Evolutionary conservation across 2,797 vertebrate species (phyloP), one percentile per base, ranked within the genome.

Genomic region (Parambassis ranga): DNA sequence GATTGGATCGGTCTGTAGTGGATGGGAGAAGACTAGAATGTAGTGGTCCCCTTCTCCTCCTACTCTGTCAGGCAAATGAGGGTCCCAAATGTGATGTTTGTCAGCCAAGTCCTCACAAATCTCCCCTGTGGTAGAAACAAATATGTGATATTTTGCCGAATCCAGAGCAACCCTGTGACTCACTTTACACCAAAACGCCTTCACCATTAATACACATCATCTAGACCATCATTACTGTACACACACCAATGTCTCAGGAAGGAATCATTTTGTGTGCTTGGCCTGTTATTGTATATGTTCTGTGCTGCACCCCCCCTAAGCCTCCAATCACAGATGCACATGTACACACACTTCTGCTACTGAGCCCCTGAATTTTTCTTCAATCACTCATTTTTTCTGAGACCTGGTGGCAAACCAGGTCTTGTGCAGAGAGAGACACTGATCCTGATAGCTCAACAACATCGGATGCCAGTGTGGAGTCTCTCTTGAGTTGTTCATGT

Each of bases 161-260:
- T 77, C 77, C 79, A 77, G 81, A 84, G 63, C 67, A 81, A 86
- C 85, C 82, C 79, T 88, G 83, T 86, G 65, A 90, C 75, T 84
- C 84, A 83, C 84, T 84, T 87, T 79, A 84, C 60, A 75, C 86
- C 88, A 85, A 87, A 87, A 88, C 81, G 85, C 88, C 88, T 90
- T 88, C 86, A 91, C 82, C 60, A 71, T 66, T 65, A 74, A 68
- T 68, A 83, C 65, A 50, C 58, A 42, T 76, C 75, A 75, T 71
- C 75, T 47, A 77, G 80, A 88, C 86, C 85, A 75, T 72, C 71
- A 32, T 87, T 86, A 90, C 87, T 90, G 86, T 89, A 87, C 76
- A 83, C 85, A 73, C 63, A 75, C 87, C 85, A 83, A 89, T 81
- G 89, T 90, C 90, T 91, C 89, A 90, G 89, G 90, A 91, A 91